Evolutionary conservation across 2,113 vertebrate genomes (phyloP).

Genomic region (Mugil cephalus): DNA sequence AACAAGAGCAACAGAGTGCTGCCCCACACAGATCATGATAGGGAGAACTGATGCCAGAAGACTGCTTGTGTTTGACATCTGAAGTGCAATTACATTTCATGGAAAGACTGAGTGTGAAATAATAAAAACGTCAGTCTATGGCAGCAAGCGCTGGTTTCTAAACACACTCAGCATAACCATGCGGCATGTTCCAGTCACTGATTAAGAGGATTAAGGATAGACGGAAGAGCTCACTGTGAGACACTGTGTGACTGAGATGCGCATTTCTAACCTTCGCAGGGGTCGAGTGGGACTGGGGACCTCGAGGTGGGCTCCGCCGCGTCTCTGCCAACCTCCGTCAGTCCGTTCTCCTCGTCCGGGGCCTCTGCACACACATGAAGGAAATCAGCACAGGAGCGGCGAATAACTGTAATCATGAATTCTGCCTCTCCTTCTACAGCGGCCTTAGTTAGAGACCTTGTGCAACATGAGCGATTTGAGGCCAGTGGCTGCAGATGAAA

Average conservation of each 20-base stretch:
- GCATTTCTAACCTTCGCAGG: constrained; percentile 81
- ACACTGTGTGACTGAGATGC: constrained; percentile 26
- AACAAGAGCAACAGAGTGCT: constrained; percentile 58
- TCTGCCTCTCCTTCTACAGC: constrained; percentile 28
- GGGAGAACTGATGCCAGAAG: constrained; percentile 36
- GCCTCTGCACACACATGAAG: constrained; percentile 69
- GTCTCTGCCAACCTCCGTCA: constrained; percentile 68
- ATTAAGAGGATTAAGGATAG: constrained; percentile 38
- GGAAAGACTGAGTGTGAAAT: constrained; percentile 34
- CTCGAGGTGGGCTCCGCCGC: constrained; percentile 31
- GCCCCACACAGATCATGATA: constrained; percentile 14
- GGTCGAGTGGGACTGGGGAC: constrained; percentile 53
- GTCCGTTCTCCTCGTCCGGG: constrained; percentile 77
- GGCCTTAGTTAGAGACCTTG: constrained; percentile 37
- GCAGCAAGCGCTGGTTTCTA: neutral
- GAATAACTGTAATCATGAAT: constrained; percentile 57
- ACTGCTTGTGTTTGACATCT: constrained; percentile 49
- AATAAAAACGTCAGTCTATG: constrained; percentile 24
- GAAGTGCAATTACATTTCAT: constrained; percentile 33
- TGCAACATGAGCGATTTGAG: constrained; percentile 41
- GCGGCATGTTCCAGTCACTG: constrained; percentile 14
- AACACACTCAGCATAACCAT: constrained; percentile 16
- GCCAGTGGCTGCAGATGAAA: constrained; percentile 50
- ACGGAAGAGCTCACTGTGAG: constrained; percentile 34
- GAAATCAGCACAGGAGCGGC: constrained; percentile 48